These are phyloP conservation scores for Cardiocondyla obscurior DNA, from an alignment of 1,140 invertebrate genomes.

Conservation along the genomic window DNA sequence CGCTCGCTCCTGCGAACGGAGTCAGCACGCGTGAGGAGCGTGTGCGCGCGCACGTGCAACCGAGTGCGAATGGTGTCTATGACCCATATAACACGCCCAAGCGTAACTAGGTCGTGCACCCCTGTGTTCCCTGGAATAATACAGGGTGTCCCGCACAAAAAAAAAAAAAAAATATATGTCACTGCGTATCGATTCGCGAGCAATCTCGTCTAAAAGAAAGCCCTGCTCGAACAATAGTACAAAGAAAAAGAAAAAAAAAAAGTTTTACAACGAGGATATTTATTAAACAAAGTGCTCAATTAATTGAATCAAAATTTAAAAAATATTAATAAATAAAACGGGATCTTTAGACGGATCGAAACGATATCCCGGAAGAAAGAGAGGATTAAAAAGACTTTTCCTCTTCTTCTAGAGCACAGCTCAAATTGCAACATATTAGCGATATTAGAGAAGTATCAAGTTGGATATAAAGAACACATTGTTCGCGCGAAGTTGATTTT, in stretches of 20 bases:
- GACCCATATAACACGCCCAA: conserved; percentile 82
- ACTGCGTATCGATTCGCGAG: conserved; percentile 32
- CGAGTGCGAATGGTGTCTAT: conserved; percentile 80
- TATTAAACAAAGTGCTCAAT: too few species aligned
- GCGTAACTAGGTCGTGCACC: conserved; percentile 82
- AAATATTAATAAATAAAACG: background rate
- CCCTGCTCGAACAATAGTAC: background rate
- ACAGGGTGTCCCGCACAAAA: conserved; percentile 76
- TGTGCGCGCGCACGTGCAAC: conserved; percentile 46
- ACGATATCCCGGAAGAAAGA: background rate
- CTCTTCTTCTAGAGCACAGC: background rate
- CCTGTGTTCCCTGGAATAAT: conserved; percentile 81
- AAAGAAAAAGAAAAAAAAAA: background rate
- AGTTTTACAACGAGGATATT: too few species aligned
- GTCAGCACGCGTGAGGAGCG: conserved; percentile 26
- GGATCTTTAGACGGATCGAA: background rate
- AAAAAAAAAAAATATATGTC: too few species aligned
- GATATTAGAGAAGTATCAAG: background rate
- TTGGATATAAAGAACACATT: conserved; percentile 22
- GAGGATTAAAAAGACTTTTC: background rate
- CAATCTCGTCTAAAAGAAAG: background rate
- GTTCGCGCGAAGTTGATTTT: conserved; percentile 28
- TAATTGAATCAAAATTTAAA: background rate
- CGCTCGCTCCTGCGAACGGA: conserved; percentile 48
- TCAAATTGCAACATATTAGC: conserved; percentile 1